A percentile compares a stretch with the other conserved stretches of the same genome.
phyloP scores from a whole-genome alignment of 2,888 invertebrate species.

The Nemapogon koenigi region DNA sequence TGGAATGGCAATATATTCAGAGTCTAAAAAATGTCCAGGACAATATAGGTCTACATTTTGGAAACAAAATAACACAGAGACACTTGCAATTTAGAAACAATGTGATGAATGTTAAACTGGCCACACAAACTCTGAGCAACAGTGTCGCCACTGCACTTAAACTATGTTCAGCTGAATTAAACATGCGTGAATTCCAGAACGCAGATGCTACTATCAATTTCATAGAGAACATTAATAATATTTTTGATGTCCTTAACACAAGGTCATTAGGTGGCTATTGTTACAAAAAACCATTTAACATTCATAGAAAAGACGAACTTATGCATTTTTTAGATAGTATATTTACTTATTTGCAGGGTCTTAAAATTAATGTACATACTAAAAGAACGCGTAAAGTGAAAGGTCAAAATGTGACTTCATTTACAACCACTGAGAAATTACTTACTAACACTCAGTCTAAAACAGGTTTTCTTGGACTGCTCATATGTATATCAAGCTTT shows the following conservation, averaged over 20 bases:
- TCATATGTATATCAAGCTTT: constrained; percentile 15
- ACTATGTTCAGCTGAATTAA: constrained; percentile 12
- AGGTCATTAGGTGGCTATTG: constrained; percentile 9
- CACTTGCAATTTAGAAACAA: constrained; percentile 14
- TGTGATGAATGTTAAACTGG: constrained; percentile 18
- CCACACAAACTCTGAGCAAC: constrained; percentile 14
- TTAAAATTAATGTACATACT: too few relatives aligned
- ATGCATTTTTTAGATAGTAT: constrained; percentile 6
- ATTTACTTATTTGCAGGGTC: too few relatives aligned
- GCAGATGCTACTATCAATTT: constrained; percentile 14
- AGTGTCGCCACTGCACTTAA: constrained; percentile 12
- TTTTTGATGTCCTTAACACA: constrained; percentile 15
- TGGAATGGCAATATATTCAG: constrained; percentile 9
- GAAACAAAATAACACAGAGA: constrained; percentile 12
- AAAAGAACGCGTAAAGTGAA: too few relatives aligned
- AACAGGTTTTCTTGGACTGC: constrained; percentile 16
- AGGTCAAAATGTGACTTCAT: too few relatives aligned
- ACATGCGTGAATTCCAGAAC: constrained; percentile 1
- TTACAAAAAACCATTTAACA: constrained; percentile 2
- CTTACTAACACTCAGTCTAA: too few relatives aligned
- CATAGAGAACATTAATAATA: constrained; percentile 14
- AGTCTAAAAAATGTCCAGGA: constrained; percentile 10
- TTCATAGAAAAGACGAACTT: constrained; percentile 4
- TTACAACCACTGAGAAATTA: too few relatives aligned
- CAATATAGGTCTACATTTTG: constrained; percentile 12